phyloP scores from a whole-genome alignment of 2,888 invertebrate species.

The Agrotis exclamationis region DNA sequence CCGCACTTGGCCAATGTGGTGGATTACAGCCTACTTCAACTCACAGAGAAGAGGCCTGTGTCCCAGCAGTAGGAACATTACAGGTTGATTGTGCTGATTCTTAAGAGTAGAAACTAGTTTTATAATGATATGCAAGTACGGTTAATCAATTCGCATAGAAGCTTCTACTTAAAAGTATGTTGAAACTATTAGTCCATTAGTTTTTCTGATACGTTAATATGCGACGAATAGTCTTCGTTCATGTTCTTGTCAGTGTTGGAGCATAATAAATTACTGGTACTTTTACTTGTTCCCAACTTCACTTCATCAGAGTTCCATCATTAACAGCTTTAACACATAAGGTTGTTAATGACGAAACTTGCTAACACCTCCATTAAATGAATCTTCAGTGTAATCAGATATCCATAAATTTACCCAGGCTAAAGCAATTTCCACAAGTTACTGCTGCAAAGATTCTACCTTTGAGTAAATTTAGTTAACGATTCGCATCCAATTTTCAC shows the following conservation, averaged over 20 bases:
- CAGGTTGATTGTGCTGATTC: no score
- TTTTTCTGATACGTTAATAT: no score
- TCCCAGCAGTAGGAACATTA: no score
- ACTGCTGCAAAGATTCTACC: constrained; percentile 22
- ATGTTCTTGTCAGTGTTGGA: background rate
- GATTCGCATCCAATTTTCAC: constrained; percentile 20
- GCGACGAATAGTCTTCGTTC: background rate
- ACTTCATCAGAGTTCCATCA: background rate
- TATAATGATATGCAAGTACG: no score
- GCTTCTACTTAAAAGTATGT: no score
- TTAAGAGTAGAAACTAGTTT: no score
- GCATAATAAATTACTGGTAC: background rate
- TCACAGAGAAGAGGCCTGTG: no score
- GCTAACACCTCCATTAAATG: constrained; percentile 22
- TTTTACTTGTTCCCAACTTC: background rate
- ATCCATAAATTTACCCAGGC: constrained; percentile 27
- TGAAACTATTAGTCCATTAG: no score
- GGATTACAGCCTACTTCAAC: no score
- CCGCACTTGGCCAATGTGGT: no score
- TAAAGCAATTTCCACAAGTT: constrained; percentile 24
- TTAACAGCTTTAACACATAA: background rate
- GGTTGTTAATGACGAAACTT: constrained; percentile 8
- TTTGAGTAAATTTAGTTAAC: constrained; percentile 29
- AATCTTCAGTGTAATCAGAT: constrained; percentile 32
- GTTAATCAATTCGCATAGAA: no score